Base-by-base conservation (phyloP, 2,888 invertebrate genomes). In the Cheilosia grossa region DNA sequence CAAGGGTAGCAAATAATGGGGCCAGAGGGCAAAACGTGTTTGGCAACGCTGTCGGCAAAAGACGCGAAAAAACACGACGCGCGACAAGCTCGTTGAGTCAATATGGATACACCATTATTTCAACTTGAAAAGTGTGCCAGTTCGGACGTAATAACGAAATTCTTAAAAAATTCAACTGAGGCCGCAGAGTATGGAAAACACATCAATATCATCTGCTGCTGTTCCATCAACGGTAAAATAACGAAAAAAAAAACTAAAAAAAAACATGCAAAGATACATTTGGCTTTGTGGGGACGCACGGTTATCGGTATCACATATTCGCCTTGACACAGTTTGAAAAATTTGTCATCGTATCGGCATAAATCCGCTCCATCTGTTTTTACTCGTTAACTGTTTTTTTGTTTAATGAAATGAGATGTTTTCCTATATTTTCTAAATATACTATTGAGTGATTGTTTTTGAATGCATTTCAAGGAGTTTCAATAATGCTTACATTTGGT, bases 341-440 rank as follows among this genome's bases (percentile, higher is more conserved):
- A 19, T n/a, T 44, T 17, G 17, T 5, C 44, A n/a, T 44, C 49
- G 49, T 49, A 19, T 17, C 49, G 21, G 10, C 21, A 49, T 13
- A 21, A 2, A 51, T 24, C 24, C 15, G 24, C 51, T 51, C 21
- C 24, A 24, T 58, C 37, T 56, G 56, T 56, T 56, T 56, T 17
- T 10, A 19, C 24, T 30, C 59, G 33, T 56, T 75, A 17, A 58
- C n/a, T 56, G 59, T 67, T 66, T 61, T 56, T 49, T 53, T 82
- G 10, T 66, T 24, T 53, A 53, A 66, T 66, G 53, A 66, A 53
- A 66, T 53, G 73, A 64, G 58, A 79, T 73, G 73, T 73, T 73
- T 51, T 49, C 13, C 2, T 37, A 19, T 53, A 17, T 53, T 44
- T 58, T 37, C 40, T 2, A 44, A 30, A 10, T 24, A 24, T 1